These are phyloP conservation scores for Unio delphinus DNA, from an alignment of 2,888 invertebrate genomes.

Conservation along the genomic window DNA sequence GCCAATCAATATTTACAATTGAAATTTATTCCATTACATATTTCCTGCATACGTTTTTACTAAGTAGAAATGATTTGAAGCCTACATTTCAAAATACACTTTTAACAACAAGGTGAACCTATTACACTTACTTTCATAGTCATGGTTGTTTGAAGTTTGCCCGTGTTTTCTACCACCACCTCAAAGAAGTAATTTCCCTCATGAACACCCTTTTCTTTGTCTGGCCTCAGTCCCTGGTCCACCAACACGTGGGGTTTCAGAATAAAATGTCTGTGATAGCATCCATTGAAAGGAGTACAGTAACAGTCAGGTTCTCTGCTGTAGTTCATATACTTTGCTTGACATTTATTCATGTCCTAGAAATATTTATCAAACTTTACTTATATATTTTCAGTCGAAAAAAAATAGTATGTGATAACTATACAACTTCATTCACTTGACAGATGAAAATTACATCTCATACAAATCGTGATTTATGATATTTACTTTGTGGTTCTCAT, in stretches of 20 bases:
- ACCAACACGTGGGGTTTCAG: slow-evolving; percentile 24
- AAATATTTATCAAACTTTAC: not conserved
- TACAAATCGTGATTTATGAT: no score
- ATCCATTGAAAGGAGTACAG: slow-evolving; percentile 42
- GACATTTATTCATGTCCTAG: slow-evolving; percentile 26
- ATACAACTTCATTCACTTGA: no score
- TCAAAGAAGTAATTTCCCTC: slow-evolving; percentile 47
- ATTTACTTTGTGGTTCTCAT: no score
- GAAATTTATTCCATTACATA: no score
- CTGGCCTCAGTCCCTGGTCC: slow-evolving; percentile 23
- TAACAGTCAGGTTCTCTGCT: slow-evolving; percentile 43
- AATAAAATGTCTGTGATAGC: slow-evolving; percentile 42
- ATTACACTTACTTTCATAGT: slow-evolving; percentile 20
- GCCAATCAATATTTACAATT: no score
- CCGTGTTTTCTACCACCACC: slow-evolving; percentile 45
- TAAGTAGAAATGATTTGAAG: not conserved
- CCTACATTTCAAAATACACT: not conserved
- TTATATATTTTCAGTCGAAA: no score
- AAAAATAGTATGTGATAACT: no score
- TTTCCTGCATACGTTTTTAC: no score
- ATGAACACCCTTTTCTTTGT: slow-evolving; percentile 36
- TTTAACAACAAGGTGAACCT: not conserved
- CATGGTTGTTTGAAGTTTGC: slow-evolving; percentile 28
- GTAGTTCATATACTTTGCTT: slow-evolving; percentile 21
- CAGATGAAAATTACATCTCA: no score